Conservation (phyloP, 2,113 vertebrate species). For the Caranx ignobilis region DNA sequence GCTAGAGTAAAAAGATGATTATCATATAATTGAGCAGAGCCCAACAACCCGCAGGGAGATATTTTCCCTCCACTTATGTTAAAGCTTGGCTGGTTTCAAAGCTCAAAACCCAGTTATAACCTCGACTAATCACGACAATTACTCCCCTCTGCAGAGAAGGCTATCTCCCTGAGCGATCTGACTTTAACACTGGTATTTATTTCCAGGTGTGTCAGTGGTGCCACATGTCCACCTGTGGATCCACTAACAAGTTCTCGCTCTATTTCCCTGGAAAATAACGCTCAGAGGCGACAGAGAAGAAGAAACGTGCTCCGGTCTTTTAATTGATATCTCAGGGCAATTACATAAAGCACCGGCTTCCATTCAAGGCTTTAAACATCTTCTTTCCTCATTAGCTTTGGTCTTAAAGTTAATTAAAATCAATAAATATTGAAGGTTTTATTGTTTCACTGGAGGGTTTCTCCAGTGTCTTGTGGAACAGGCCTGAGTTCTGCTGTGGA, state of each 20-base stretch:
- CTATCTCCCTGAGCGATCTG: constrained; percentile 19
- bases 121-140: constrained; percentile 19
- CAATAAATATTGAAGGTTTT: no score
- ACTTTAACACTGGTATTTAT: constrained; percentile 9
- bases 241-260: not conserved
- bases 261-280: not conserved
- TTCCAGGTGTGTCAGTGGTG: constrained; percentile 8
- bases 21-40: constrained; percentile 77
- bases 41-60: constrained; percentile 42
- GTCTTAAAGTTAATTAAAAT: no score
- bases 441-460: no score
- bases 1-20: constrained; percentile 63
- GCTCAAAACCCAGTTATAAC: constrained; percentile 40
- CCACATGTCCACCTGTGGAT: not conserved
- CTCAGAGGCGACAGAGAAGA: not conserved
- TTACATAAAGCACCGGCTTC: not conserved
- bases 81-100: constrained; percentile 46
- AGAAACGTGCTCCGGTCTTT: not conserved
- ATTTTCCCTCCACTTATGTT: constrained; percentile 6
- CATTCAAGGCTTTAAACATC: no score
- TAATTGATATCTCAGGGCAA: not conserved
- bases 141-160: constrained; percentile 14
- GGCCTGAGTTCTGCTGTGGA: no score
- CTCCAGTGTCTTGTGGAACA: no score
- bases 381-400: no score